Evolutionary conservation across 2,113 vertebrate species (phyloP).

Genomic region (Sphyrna mokarran): DNA sequence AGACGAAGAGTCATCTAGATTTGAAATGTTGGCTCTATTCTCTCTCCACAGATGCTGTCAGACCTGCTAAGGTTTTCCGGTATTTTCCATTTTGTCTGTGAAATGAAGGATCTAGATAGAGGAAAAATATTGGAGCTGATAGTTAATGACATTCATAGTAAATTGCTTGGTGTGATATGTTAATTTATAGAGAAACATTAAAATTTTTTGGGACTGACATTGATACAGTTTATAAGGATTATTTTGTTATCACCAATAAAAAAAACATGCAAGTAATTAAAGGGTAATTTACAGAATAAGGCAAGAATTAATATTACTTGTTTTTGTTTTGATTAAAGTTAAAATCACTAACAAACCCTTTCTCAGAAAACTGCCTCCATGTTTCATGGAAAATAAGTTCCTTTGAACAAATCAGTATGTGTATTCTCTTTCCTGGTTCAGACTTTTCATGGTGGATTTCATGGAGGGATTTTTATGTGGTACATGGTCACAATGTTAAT

Average conservation of each 20-base stretch:
- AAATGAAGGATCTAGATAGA: too few relatives aligned
- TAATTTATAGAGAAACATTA: neutral
- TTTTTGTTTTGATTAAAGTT: neutral
- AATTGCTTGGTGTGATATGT: neutral
- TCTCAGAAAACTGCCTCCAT: neutral
- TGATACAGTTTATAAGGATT: neutral
- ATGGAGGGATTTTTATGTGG: neutral
- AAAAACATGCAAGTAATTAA: neutral
- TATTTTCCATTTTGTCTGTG: too few relatives aligned
- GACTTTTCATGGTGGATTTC: neutral
- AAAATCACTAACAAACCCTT: neutral
- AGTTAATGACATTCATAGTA: neutral
- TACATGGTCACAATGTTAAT: neutral
- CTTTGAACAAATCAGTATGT: neutral
- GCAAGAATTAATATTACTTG: neutral
- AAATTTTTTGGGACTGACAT: neutral
- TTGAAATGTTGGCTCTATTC: too few relatives aligned
- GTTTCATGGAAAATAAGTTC: neutral
- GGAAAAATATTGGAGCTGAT: neutral
- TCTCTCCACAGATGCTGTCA: too few relatives aligned
- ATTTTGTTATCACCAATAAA: neutral
- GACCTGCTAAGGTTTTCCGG: too few relatives aligned
- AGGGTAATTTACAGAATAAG: neutral
- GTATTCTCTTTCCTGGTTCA: neutral
- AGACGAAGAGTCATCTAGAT: too few relatives aligned